Evolutionary conservation across 2,888 invertebrate species (phyloP), one percentile per base, ranked within the genome.

Genomic region (Drymonia ruficornis): DNA sequence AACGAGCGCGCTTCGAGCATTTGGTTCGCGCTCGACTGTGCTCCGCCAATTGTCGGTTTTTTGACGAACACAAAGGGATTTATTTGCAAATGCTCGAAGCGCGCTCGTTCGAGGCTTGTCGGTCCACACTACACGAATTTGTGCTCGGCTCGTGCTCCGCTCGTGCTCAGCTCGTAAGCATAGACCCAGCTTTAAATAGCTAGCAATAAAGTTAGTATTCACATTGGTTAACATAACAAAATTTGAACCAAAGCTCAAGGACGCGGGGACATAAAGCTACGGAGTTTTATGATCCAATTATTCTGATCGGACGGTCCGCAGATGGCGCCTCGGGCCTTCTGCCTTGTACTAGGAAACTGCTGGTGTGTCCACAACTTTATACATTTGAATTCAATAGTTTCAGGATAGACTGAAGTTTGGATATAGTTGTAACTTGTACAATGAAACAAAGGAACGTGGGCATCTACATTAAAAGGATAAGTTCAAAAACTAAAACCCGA

Each of bases 231-330:
- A 36, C 3, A 13, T 5, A 13, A 36, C 13, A 8, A 31, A 31
- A 11, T 8, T 9, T 9, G 31, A 38, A 4, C 23, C 23, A 4
- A 38, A 15, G 1, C 15, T 16, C 40, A 40, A 16, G 7, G 40
- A 16, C 16, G 16, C 8, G 40, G 9, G 16, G 16, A 40, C 40
- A 16, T 15, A 15, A 9, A 40, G 40, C 40, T 40, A 40, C 16
- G 16, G 8, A 40, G 40, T 40, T 40, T 40, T 40, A 40, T 40
- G 40, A 1, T 16, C 16, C 40, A 16, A 40, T 40, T 40, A 40
- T 40, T 40, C 40, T 40, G 16, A 40, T 40, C 40, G 40, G 40
- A 40, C 40, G n/a, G 36, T n/a, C 13, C 36, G 7, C 36, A 36
- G 36, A 36, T 36, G 36, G 13, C 36, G 36, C 36, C 0, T 3